Evolutionary conservation across 2,113 vertebrate species (phyloP).

Genomic region (Gallinago jamesoni): DNA sequence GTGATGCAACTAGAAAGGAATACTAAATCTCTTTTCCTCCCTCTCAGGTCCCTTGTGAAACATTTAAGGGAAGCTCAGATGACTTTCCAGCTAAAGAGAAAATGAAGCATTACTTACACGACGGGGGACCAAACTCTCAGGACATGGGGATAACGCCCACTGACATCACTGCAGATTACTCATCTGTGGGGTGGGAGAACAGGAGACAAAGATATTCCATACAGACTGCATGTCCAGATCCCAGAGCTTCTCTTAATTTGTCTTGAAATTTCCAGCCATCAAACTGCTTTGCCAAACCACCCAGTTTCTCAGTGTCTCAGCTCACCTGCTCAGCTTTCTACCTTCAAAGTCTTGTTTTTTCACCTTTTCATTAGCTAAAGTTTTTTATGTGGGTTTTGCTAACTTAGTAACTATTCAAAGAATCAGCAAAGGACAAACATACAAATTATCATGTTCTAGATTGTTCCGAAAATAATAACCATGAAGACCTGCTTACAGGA

Average conservation of each 20-base stretch:
- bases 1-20: conserved; percentile 50
- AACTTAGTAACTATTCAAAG: background rate
- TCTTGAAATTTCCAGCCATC: background rate
- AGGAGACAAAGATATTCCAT: background rate
- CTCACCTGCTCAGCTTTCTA: conserved; percentile 11
- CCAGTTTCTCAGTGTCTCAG: background rate
- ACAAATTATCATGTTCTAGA: background rate
- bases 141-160: conserved; percentile 12
- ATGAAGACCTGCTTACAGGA: background rate
- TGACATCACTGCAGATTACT: conserved; percentile 56
- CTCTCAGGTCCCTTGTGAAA: conserved; percentile 25
- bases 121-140: background rate
- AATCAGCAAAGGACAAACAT: background rate
- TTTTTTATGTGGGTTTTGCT: background rate
- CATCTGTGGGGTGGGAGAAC: background rate
- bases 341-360: background rate
- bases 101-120: conserved; percentile 1
- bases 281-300: background rate
- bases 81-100: conserved; percentile 24
- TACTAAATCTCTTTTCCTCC: conserved; percentile 30
- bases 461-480: background rate
- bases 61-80: conserved; percentile 5
- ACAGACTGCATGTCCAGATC: background rate
- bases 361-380: background rate
- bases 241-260: background rate